Percentiles rank a stretch among this genome's conserved stretches.
phyloP scores from a whole-genome alignment of 2,888 invertebrate species.

The Cryptocheilus praepositus region DNA sequence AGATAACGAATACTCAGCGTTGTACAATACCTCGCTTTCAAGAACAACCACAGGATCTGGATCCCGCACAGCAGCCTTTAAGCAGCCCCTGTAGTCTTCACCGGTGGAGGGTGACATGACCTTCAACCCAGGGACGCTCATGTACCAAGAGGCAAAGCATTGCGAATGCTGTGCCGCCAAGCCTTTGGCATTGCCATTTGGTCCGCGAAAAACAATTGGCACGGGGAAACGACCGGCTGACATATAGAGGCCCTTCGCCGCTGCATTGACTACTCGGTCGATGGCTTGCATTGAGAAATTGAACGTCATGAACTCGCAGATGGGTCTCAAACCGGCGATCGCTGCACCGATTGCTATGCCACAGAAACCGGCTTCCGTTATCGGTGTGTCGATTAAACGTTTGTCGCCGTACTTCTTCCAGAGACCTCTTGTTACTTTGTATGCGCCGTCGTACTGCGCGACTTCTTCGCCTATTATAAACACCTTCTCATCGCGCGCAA shows the following conservation, averaged over 20 bases:
- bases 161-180: conserved; percentile 82
- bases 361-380: conserved; percentile 82
- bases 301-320: conserved; percentile 86
- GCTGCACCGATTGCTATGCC: conserved; percentile 84
- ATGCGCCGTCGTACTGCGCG: conserved; percentile 81
- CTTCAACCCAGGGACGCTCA: conserved; percentile 80
- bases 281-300: conserved; percentile 87
- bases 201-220: conserved; percentile 82
- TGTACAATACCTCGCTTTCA: conserved; percentile 82
- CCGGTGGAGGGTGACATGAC: conserved; percentile 78
- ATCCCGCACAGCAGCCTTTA: conserved; percentile 81
- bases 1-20: conserved; percentile 75
- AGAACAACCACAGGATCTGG: conserved; percentile 80
- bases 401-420: conserved; percentile 82
- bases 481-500: conserved; percentile 78
- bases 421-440: conserved; percentile 79
- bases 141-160: conserved; percentile 81
- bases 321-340: conserved; percentile 81
- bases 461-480: conserved; percentile 82
- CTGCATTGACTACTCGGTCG: conserved; percentile 78
- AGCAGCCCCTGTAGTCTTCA: conserved; percentile 80
- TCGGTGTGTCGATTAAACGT: conserved; percentile 81
- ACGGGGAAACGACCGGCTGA: conserved; percentile 78
- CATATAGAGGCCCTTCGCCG: conserved; percentile 84
- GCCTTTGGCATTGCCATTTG: conserved; percentile 80